Evolutionary conservation across 2,888 invertebrate species (phyloP), one percentile per base, ranked within the genome.

Genomic region (Proisotoma minuta): DNA sequence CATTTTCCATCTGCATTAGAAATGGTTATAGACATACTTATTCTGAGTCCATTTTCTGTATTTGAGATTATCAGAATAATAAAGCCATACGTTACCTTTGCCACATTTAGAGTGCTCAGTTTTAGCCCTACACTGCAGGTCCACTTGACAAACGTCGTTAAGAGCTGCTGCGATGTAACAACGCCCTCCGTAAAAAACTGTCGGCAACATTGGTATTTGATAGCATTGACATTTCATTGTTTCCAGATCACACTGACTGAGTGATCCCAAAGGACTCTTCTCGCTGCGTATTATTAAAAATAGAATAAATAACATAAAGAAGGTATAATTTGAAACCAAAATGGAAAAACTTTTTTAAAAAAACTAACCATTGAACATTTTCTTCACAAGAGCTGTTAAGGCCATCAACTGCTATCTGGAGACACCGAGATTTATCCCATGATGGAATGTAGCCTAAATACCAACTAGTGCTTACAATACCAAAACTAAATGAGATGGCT

Each of bases 1-100:
- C 73, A 71, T 61, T 71, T 71, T 39, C 70, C 71, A 47, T 71
- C 66, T n/a, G n/a, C n/a, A n/a, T n/a, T n/a, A n/a, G n/a, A n/a
- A n/a, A n/a, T n/a, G n/a, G n/a, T n/a, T n/a, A n/a, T n/a, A n/a
- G n/a, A n/a, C n/a, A n/a, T n/a, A n/a, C n/a, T n/a, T n/a, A n/a
- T n/a, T n/a, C n/a, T n/a, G n/a, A n/a, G n/a, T n/a, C n/a, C n/a
- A n/a, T n/a, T n/a, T n/a, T n/a, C n/a, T n/a, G n/a, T n/a, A n/a
- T n/a, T n/a, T n/a, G n/a, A n/a, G n/a, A n/a, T n/a, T n/a, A n/a
- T n/a, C n/a, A n/a, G n/a, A n/a, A n/a, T n/a, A n/a, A n/a, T n/a
- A n/a, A n/a, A n/a, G n/a, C n/a, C n/a, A 34, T 15, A 34, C 34
- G 34, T 34, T 34, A 10, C 15, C 15, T 8, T 24, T 50, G 26